Evolutionary conservation across 2,797 vertebrate genomes (phyloP).

Genomic region (Bufotes viridis): DNA sequence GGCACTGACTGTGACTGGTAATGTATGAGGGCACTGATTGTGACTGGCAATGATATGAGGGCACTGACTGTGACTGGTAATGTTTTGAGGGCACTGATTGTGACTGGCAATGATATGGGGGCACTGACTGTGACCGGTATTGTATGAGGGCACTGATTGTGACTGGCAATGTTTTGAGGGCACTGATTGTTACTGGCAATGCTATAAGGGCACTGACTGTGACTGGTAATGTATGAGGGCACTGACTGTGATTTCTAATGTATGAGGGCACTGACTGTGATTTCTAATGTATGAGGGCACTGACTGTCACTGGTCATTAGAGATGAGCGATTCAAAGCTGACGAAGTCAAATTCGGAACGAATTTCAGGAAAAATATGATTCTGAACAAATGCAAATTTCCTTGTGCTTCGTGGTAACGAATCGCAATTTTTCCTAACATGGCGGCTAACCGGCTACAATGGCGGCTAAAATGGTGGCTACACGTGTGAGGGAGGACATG

Average conservation of each 20-base stretch:
- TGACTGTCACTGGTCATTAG: too few species aligned
- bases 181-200: neutral
- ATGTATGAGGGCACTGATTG: neutral
- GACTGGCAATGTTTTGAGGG: neutral
- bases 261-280: neutral
- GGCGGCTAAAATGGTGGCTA: too few species aligned
- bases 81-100: neutral
- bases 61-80: neutral
- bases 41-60: neutral
- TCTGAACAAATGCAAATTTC: too few species aligned
- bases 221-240: neutral
- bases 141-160: neutral
- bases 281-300: neutral
- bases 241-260: neutral
- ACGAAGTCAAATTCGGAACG: too few species aligned
- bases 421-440: too few species aligned
- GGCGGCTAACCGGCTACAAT: too few species aligned
- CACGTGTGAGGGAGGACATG: too few species aligned
- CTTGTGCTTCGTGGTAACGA: too few species aligned
- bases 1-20: too few species aligned
- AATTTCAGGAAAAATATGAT: too few species aligned
- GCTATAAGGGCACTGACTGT: neutral
- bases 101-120: neutral
- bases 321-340: too few species aligned
- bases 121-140: neutral